Evolutionary conservation across 1,140 invertebrate genomes (phyloP).

Genomic region (Drosophila pseudoananassae): DNA sequence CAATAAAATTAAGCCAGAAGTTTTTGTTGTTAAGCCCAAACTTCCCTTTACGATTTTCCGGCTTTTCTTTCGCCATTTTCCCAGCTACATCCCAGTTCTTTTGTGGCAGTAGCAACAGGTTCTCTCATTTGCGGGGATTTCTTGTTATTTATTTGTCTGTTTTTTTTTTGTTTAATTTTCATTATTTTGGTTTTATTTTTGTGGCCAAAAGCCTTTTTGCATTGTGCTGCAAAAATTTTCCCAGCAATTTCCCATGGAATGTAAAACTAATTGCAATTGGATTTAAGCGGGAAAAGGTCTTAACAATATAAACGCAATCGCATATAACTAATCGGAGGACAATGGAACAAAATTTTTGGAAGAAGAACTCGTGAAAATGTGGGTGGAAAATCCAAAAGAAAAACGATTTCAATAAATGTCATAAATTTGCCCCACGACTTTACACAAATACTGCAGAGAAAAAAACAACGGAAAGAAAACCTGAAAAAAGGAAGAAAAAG

Average conservation of each 20-base stretch:
- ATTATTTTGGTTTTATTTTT: constrained; percentile 8
- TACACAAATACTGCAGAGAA: constrained; percentile 27
- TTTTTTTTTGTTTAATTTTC: constrained; percentile 2
- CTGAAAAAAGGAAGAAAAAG: constrained; percentile 6
- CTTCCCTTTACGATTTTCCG: constrained; percentile 42
- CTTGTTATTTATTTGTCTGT: constrained; percentile 40
- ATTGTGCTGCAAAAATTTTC: constrained; percentile 19
- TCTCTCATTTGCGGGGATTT: constrained; percentile 36
- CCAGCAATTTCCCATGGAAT: constrained; percentile 25
- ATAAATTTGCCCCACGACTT: constrained; percentile 54
- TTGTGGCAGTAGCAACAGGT: constrained; percentile 42
- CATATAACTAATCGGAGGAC: constrained; percentile 29
- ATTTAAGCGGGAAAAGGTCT: neutral
- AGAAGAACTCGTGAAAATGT: too few species aligned
- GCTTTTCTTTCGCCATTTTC: constrained; percentile 14
- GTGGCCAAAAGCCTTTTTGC: constrained; percentile 7
- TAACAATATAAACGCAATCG: constrained; percentile 31
- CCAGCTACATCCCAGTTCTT: neutral
- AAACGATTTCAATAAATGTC: constrained; percentile 61
- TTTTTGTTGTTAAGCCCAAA: constrained; percentile 40
- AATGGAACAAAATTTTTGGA: neutral
- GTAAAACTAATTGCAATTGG: constrained; percentile 33
- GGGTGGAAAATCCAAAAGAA: constrained; percentile 4
- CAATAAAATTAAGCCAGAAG: constrained; percentile 49
- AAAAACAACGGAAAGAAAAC: neutral